phyloP scores from a whole-genome alignment of 1,140 invertebrate genomes.

The Drosophila repleta region DNA sequence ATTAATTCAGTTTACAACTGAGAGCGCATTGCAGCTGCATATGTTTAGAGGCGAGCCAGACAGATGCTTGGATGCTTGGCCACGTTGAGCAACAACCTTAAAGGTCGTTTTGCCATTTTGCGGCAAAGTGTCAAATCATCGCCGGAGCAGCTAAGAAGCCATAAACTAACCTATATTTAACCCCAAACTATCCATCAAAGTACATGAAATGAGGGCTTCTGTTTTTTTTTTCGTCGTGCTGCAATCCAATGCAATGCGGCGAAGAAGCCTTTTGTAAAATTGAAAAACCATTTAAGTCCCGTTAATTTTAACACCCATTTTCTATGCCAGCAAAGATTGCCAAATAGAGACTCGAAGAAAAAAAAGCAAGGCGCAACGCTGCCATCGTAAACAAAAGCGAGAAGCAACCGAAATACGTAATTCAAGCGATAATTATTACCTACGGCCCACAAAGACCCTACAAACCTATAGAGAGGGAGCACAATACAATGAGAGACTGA shows the following conservation, averaged over 20 bases:
- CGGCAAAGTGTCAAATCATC: slow-evolving; percentile 77
- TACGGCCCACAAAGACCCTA: slow-evolving; percentile 51
- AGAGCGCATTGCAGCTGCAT: slow-evolving; percentile 20
- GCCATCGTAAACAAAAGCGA: slow-evolving; percentile 72
- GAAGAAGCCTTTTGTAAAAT: slow-evolving; percentile 57
- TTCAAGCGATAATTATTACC: slow-evolving; percentile 82
- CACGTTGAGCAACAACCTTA: slow-evolving; percentile 73
- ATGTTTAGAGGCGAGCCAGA: slow-evolving; percentile 24
- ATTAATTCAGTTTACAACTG: slow-evolving; percentile 27
- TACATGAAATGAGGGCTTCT: slow-evolving; percentile 52
- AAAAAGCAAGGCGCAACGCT: slow-evolving; percentile 30
- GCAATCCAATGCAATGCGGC: slow-evolving; percentile 43
- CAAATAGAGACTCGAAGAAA: slow-evolving; percentile 35
- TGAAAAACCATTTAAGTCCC: slow-evolving; percentile 79
- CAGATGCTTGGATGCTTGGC: slow-evolving; percentile 5
- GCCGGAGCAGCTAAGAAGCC: slow-evolving; percentile 62
- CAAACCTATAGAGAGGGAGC: slow-evolving; percentile 8
- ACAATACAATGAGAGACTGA: slow-evolving; percentile 4
- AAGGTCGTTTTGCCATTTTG: slow-evolving; percentile 68
- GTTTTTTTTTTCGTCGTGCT: slow-evolving; percentile 37
- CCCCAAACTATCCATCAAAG: slow-evolving; percentile 78
- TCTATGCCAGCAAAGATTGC: slow-evolving; percentile 70
- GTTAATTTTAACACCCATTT: slow-evolving; percentile 81
- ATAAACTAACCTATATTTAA: slow-evolving; percentile 79
- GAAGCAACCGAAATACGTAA: slow-evolving; percentile 75